These are phyloP conservation scores for Alcis repandata DNA, from an alignment of 2,888 invertebrate genomes.

Conservation along the genomic window DNA sequence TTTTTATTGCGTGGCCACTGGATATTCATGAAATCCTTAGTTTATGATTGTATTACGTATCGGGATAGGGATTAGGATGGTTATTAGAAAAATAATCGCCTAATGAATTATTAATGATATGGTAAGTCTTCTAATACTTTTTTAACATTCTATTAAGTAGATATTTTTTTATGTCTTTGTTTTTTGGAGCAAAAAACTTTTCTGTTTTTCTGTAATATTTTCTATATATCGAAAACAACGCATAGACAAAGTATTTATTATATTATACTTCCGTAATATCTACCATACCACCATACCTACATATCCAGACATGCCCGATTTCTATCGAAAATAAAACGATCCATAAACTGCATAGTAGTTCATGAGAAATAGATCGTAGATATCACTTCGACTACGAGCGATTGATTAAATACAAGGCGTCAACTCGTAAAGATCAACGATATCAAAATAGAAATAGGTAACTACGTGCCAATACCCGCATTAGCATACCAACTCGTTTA, in stretches of 20 bases:
- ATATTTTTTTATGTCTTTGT: too few species aligned
- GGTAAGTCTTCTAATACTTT: too few species aligned
- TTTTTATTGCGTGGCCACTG: slow-evolving; percentile 50
- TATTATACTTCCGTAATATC: too few species aligned
- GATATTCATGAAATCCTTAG: slow-evolving; percentile 49
- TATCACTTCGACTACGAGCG: neutral
- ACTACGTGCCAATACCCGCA: neutral
- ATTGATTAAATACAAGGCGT: neutral
- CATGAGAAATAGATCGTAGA: neutral
- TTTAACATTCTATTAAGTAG: too few species aligned
- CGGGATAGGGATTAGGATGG: slow-evolving; percentile 16
- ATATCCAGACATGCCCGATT: neutral
- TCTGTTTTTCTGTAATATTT: too few species aligned
- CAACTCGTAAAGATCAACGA: too few species aligned
- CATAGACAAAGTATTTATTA: too few species aligned
- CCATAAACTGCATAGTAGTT: neutral
- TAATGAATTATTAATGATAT: neutral
- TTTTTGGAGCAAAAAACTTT: too few species aligned
- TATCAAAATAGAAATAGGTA: neutral
- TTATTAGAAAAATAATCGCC: neutral
- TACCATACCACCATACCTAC: too few species aligned
- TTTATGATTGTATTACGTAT: slow-evolving; percentile 44
- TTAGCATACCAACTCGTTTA: neutral
- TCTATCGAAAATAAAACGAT: neutral
- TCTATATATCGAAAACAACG: too few species aligned